phyloP scores from a whole-genome alignment of 30 jellyfish, hydroid and myxozoan species.

The Haliclystus octoradiatus region DNA sequence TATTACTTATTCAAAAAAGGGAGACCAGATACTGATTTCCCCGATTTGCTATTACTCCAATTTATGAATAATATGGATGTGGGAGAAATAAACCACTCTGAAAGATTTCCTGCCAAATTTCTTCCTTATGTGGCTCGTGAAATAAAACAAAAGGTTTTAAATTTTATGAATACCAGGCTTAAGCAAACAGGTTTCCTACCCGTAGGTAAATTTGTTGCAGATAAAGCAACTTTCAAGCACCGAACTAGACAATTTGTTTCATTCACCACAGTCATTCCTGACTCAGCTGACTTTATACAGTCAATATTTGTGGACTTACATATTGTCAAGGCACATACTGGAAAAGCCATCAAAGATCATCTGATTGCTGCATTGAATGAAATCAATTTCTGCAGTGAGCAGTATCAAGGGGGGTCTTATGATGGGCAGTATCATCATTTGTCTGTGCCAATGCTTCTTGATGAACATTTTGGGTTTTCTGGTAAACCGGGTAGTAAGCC shows the following conservation, averaged over 20 bases:
- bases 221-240: slow-evolving; percentile 32
- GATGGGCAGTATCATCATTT: slow-evolving; percentile 23
- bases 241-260: slow-evolving; percentile 25
- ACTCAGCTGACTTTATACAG: slow-evolving; percentile 14
- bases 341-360: slow-evolving; percentile 14
- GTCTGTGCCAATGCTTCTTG: slow-evolving; percentile 12
- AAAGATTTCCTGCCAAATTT: slow-evolving; percentile 35
- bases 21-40: slow-evolving; percentile 19
- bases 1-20: slow-evolving; percentile 7
- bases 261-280: slow-evolving; percentile 29
- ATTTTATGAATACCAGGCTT: slow-evolving; percentile 16
- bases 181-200: slow-evolving; percentile 40
- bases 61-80: slow-evolving; percentile 15
- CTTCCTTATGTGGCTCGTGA: slow-evolving; percentile 17
- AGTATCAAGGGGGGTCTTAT: slow-evolving; percentile 30
- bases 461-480: slow-evolving; percentile 9
- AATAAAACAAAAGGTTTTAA: slow-evolving; percentile 15
- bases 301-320: slow-evolving; percentile 15
- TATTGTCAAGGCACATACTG: slow-evolving; percentile 13
- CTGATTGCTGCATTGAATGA: slow-evolving; percentile 9
- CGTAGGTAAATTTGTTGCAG: slow-evolving; percentile 25
- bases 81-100: slow-evolving; percentile 28
- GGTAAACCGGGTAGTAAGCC: too few relatives aligned
- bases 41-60: slow-evolving; percentile 21
- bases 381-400: neutral